phyloP scores from a whole-genome alignment of 2,797 vertebrate species.

The Menidia menidia region DNA sequence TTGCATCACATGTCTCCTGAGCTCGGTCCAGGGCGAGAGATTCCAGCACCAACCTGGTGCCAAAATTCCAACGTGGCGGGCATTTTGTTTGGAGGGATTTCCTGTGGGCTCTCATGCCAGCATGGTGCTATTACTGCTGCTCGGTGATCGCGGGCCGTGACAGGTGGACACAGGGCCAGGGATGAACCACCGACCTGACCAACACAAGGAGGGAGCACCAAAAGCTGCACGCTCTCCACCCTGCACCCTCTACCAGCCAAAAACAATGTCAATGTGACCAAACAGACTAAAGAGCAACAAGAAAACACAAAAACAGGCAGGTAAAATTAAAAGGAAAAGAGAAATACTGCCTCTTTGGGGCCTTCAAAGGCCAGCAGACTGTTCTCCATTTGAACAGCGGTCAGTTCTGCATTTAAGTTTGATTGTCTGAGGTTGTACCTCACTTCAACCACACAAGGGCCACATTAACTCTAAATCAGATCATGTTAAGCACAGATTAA shows the following conservation, averaged over 20 bases:
- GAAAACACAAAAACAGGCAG: not conserved
- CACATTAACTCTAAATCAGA: constrained; percentile 77
- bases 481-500: constrained; percentile 79
- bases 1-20: constrained; percentile 54
- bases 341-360: not conserved
- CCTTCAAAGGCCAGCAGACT: not conserved
- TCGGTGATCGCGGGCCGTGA: constrained; percentile 59
- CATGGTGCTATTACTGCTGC: constrained; percentile 68
- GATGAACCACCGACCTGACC: constrained; percentile 25
- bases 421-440: constrained; percentile 56
- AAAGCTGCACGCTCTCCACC: constrained; percentile 18
- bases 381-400: constrained; percentile 28
- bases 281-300: constrained; percentile 3
- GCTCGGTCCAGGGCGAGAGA: constrained; percentile 43
- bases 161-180: constrained; percentile 62
- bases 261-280: not conserved
- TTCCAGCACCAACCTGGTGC: constrained; percentile 58
- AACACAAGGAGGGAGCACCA: constrained; percentile 25
- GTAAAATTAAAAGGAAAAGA: not conserved
- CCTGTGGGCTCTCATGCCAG: constrained; percentile 75
- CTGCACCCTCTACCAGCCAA: constrained; percentile 6
- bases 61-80: constrained; percentile 78
- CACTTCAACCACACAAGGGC: constrained; percentile 63
- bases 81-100: constrained; percentile 81
- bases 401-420: constrained; percentile 58